Evolutionary conservation across 2,113 vertebrate genomes (phyloP), one percentile per base, ranked within the genome.

Genomic region (Grantiella picta): DNA sequence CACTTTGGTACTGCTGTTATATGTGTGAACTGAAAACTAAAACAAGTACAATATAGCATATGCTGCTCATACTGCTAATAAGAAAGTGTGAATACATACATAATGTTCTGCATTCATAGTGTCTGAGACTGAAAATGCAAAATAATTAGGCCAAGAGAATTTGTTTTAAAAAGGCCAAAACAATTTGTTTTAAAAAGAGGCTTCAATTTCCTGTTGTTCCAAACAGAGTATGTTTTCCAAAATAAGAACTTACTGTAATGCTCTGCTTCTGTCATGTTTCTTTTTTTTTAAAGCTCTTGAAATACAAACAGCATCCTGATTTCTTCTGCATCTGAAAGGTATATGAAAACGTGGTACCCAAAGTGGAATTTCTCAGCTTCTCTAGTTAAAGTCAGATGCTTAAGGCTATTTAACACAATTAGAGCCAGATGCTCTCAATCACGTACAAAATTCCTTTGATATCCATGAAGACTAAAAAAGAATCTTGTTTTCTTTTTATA

Each of bases 371-470:
- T 95, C 82, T 94, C 57, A 73, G 60, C 44, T 93, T 73, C 52
- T 88, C 35, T 45, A 65, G 84, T 69, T 92, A 72, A 94, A 96
- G 52, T 91, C 92, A 92, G 90, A 94, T 44, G 89, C 93, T 94
- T 86, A 85, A 80, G 79, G 90, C 91, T 81, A 66, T 94, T 96
- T 88, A 73, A 70, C n/a, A 90, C 73, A 93, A 94, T 96, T 86
- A 96, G 54, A 96, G 87, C 75, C 96, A 97, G 95, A 95, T 95
- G 94, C 85, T 90, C 68, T 70, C 82, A 90, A 59, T 83, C 87
- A 92, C 33, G 1, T 80, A 92, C 71, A 93, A 88, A 92, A 95
- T 70, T 90, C 94, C 79, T 97, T 95, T 95, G 90, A 91, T 94
- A 94, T 88, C 90, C 68, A 80, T 19, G 59, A 87, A 71, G 12